A percentile compares a stretch with the other conserved stretches of the same genome.
Evolutionary conservation across 2,113 vertebrate genomes (phyloP).

Genomic region (Mirounga angustirostris): DNA sequence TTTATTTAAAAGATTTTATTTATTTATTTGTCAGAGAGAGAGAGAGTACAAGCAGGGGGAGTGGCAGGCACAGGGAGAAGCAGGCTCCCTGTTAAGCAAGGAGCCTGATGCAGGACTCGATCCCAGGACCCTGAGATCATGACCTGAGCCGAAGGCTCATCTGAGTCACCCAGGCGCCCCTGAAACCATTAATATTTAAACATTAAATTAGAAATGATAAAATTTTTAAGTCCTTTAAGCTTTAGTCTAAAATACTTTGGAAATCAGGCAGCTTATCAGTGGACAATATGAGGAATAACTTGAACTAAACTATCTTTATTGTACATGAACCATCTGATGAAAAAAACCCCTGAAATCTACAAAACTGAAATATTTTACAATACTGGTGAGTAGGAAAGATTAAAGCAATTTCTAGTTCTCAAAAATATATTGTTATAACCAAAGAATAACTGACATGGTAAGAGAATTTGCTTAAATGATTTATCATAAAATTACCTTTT

Average conservation of each 20-base stretch:
- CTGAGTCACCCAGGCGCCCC: no score
- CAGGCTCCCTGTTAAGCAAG: no score
- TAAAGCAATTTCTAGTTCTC: slow-evolving; percentile 20
- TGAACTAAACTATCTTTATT: background rate
- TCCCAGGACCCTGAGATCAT: no score
- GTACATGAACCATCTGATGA: background rate
- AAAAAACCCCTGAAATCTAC: background rate
- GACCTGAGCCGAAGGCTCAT: no score
- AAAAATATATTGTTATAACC: background rate
- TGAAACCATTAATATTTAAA: slow-evolving; percentile 39
- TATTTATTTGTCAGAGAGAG: no score
- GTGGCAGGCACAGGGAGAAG: no score
- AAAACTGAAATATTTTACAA: background rate
- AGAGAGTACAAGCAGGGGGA: no score
- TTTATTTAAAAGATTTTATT: no score
- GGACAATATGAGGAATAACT: slow-evolving; percentile 23
- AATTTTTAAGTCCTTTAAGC: background rate
- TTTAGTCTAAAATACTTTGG: background rate
- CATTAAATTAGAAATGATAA: background rate
- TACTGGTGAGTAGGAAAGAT: background rate
- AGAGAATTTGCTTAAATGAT: background rate
- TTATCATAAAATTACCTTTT: background rate
- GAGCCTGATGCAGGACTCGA: no score
- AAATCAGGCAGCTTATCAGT: background rate
- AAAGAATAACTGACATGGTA: background rate